Evolutionary conservation across 2,888 invertebrate genomes (phyloP).

Genomic region (Pachydiplax longipennis): DNA sequence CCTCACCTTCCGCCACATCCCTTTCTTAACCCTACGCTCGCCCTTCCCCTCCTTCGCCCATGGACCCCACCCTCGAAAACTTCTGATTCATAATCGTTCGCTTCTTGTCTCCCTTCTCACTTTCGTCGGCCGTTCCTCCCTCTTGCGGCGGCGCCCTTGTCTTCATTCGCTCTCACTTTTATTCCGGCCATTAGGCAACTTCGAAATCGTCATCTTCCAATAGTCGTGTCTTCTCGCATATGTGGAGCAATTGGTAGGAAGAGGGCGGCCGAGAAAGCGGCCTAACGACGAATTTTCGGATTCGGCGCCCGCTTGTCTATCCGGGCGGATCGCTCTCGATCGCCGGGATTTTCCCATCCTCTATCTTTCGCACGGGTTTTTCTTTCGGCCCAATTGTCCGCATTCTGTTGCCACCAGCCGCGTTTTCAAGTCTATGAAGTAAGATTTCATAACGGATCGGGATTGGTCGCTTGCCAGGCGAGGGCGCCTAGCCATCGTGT

Average conservation of each 20-base stretch:
- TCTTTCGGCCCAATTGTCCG: neutral
- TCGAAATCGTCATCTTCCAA: conserved; percentile 19
- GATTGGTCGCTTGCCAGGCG: neutral
- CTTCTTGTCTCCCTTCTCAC: neutral
- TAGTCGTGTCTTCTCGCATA: neutral
- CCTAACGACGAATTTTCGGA: neutral
- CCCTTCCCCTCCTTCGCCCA: neutral
- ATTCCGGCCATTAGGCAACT: neutral
- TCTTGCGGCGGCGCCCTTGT: neutral
- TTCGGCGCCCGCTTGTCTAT: neutral
- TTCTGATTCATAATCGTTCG: conserved; percentile 24
- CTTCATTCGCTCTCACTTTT: neutral
- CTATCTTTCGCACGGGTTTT: neutral
- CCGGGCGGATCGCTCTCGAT: neutral
- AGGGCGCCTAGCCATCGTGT: neutral
- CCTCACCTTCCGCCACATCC: neutral
- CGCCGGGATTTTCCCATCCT: neutral
- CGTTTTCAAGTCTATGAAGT: neutral
- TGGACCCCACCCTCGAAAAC: neutral
- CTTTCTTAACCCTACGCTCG: neutral
- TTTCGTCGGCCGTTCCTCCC: neutral
- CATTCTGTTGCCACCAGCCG: neutral
- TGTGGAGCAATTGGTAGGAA: conserved; percentile 1
- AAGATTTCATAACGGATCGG: neutral
- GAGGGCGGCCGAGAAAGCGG: neutral